These are phyloP conservation scores for Gephyroberyx darwinii DNA, from an alignment of 2,797 vertebrate genomes.

Conservation along the genomic window DNA sequence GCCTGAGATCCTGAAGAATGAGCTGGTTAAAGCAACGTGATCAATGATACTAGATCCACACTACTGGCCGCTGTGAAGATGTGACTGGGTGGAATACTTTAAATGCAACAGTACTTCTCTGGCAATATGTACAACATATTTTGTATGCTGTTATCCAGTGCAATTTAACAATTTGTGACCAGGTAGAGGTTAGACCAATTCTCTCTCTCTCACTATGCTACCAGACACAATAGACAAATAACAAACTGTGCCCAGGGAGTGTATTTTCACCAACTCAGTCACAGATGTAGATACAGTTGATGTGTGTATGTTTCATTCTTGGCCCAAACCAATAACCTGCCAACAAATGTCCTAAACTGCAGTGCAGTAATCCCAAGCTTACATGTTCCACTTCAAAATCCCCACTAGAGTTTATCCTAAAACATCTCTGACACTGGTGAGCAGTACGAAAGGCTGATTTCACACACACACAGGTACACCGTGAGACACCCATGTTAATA, in stretches of 20 bases:
- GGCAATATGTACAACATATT: too few relatives aligned
- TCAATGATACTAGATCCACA: too few relatives aligned
- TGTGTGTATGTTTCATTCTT: neutral
- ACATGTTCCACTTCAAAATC: slow-evolving; percentile 29
- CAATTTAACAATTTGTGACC: too few relatives aligned
- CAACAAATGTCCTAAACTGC: slow-evolving; percentile 22
- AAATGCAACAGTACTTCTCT: neutral
- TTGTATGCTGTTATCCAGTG: too few relatives aligned
- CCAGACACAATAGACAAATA: too few relatives aligned
- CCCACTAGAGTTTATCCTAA: slow-evolving; percentile 10
- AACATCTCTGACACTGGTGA: slow-evolving; percentile 13
- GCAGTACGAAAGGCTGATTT: slow-evolving; percentile 1
- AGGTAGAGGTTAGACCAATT: too few relatives aligned
- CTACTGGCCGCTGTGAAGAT: too few relatives aligned
- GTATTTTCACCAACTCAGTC: neutral
- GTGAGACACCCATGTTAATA: too few relatives aligned
- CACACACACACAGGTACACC: neutral
- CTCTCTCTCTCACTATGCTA: too few relatives aligned
- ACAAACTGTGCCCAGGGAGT: neutral
- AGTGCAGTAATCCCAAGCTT: slow-evolving; percentile 39
- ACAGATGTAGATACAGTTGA: neutral
- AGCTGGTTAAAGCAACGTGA: too few relatives aligned
- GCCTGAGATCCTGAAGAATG: too few relatives aligned
- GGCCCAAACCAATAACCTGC: slow-evolving; percentile 5
- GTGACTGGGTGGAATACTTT: neutral